These are phyloP conservation scores for Anthopleura sola DNA, from an alignment of 64 coral and sea anemone genomes.

Conservation along the genomic window DNA sequence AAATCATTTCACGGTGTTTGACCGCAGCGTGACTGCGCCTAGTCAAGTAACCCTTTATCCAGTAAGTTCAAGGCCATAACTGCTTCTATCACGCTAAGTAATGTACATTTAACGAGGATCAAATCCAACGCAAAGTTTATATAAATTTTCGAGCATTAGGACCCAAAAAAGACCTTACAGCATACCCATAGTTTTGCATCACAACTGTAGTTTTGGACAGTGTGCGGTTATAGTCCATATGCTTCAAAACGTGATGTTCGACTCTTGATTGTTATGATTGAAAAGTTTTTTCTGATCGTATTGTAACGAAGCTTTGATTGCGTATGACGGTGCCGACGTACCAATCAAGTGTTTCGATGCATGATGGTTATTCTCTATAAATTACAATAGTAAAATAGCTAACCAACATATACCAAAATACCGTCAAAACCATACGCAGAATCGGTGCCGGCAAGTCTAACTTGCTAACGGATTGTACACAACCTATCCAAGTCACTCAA, in stretches of 20 bases:
- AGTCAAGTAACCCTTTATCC: background rate
- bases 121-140: background rate
- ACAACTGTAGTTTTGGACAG: background rate
- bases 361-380: constrained; percentile 1
- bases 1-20: background rate
- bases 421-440: background rate
- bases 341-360: constrained; percentile 14
- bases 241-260: background rate
- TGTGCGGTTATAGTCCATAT: background rate
- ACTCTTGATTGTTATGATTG: background rate
- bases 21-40: background rate
- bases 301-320: background rate
- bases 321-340: background rate
- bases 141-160: background rate
- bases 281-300: background rate
- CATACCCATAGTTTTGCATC: background rate
- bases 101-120: background rate
- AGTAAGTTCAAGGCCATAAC: background rate
- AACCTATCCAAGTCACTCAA: background rate
- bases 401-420: background rate
- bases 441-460: background rate
- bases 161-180: background rate
- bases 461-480: background rate
- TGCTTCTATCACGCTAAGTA: background rate
- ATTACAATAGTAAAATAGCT: background rate